Percentiles rank a stretch among this genome's conserved stretches.
Evolutionary conservation across 1,140 invertebrate genomes (phyloP).

Genomic region (Euwallacea similis): DNA sequence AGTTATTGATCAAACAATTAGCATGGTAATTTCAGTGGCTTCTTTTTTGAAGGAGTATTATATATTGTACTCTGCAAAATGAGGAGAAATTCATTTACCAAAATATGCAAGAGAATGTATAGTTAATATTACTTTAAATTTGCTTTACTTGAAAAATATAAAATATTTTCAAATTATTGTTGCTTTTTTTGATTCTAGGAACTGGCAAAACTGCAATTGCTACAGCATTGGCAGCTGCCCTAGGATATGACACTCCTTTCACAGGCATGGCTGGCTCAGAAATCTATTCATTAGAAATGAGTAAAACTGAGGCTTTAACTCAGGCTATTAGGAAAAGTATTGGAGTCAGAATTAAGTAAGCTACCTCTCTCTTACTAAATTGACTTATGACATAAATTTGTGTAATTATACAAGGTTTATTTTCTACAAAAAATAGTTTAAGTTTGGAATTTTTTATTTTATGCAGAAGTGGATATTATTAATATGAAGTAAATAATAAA

Average conservation of each 20-base stretch:
- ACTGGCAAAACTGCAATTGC: slow-evolving; percentile 96
- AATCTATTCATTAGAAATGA: slow-evolving; percentile 98
- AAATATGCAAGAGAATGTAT: too few species aligned
- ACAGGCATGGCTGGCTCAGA: slow-evolving; percentile 98
- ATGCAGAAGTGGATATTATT: neutral
- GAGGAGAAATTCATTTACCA: too few species aligned
- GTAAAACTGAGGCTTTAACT: slow-evolving; percentile 97
- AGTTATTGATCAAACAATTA: slow-evolving; percentile 39
- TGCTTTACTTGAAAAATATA: too few species aligned
- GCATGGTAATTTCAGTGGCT: neutral
- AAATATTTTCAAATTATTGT: too few species aligned
- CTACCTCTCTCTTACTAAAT: slow-evolving; percentile 33
- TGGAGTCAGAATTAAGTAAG: slow-evolving; percentile 94
- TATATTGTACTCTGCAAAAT: too few species aligned
- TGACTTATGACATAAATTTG: neutral
- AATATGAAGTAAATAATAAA: too few species aligned
- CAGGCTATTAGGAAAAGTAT: slow-evolving; percentile 98
- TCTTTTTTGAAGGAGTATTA: too few species aligned
- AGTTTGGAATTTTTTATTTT: neutral
- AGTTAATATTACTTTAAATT: too few species aligned
- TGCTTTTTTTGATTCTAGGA: slow-evolving; percentile 24
- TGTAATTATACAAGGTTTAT: too few species aligned
- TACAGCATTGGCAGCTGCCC: slow-evolving; percentile 91
- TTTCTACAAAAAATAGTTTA: neutral
- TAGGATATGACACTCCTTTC: slow-evolving; percentile 95